phyloP scores from a whole-genome alignment of 2,888 invertebrate species.

The Pheosia gnoma region DNA sequence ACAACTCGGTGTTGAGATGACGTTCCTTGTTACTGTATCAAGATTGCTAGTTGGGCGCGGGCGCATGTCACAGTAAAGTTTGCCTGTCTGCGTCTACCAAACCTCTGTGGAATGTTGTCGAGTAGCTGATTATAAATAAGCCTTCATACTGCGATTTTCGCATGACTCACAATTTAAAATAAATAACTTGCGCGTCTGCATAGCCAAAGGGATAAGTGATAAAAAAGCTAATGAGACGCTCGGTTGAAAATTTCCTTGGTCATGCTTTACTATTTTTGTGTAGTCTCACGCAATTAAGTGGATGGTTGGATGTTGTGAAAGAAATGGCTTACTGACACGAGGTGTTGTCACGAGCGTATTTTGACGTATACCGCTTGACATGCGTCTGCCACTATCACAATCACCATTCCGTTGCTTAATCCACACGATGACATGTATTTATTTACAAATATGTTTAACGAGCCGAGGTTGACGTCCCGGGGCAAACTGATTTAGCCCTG shows the following conservation, averaged over 20 bases:
- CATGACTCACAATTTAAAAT: slow-evolving; percentile 64
- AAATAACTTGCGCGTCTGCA: slow-evolving; percentile 43
- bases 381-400: slow-evolving; percentile 47
- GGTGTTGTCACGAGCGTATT: slow-evolving; percentile 45
- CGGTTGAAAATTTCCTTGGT: slow-evolving; percentile 34
- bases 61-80: slow-evolving; percentile 49
- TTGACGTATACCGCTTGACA: slow-evolving; percentile 47
- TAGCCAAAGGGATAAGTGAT: slow-evolving; percentile 35
- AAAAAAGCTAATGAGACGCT: slow-evolving; percentile 26
- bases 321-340: slow-evolving; percentile 31
- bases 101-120: slow-evolving; percentile 71
- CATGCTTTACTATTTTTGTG: slow-evolving; percentile 32
- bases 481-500: slow-evolving; percentile 37
- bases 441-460: slow-evolving; percentile 45
- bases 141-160: slow-evolving; percentile 66
- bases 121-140: slow-evolving; percentile 73
- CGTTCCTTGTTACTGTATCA: slow-evolving; percentile 19
- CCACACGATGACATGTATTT: slow-evolving; percentile 49
- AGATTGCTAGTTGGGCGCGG: slow-evolving; percentile 37
- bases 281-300: slow-evolving; percentile 35
- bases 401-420: slow-evolving; percentile 49
- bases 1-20: slow-evolving; percentile 23
- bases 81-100: slow-evolving; percentile 57
- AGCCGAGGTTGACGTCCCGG: slow-evolving; percentile 39
- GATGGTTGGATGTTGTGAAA: slow-evolving; percentile 30